Conservation (phyloP, 2,888 invertebrate genomes). For the Cancer borealis region DNA sequence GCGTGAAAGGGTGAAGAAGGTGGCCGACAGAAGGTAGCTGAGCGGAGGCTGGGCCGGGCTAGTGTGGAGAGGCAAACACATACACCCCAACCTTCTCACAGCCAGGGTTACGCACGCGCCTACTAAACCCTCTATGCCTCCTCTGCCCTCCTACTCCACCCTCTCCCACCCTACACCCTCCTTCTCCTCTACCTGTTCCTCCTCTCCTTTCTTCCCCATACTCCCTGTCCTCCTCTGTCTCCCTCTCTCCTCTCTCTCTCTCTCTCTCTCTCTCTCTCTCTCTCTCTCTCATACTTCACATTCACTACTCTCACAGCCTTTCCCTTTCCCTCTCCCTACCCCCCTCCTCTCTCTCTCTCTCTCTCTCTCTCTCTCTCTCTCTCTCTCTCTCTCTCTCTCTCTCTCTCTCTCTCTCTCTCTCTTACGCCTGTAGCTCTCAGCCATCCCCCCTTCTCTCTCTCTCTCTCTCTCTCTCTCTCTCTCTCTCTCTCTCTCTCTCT, state of each 20-base stretch:
- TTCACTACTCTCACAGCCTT: slow-evolving; percentile 41
- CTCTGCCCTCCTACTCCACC: not conserved
- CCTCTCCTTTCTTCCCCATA: not conserved
- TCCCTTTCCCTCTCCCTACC: not conserved
- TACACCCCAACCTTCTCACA: not conserved
- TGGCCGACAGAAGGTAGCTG: slow-evolving; percentile 27
- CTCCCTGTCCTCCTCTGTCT: not conserved
- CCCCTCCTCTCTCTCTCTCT: not conserved
- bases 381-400: not conserved
- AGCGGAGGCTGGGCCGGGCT: slow-evolving; percentile 36
- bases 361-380: slow-evolving; percentile 34
- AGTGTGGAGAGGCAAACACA: not conserved
- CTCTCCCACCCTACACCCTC: not conserved
- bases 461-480: not conserved
- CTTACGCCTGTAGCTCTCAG: not conserved
- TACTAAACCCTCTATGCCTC: not conserved
- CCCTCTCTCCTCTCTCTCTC: not conserved
- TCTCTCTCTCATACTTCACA: slow-evolving; percentile 21
- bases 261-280: slow-evolving; percentile 17
- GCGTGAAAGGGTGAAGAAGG: not conserved
- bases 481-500: slow-evolving; percentile 34
- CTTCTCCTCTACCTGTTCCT: slow-evolving; percentile 15
- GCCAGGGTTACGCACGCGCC: slow-evolving; percentile 28
- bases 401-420: slow-evolving; percentile 25
- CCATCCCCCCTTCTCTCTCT: not conserved